Evolutionary conservation across 2,888 invertebrate genomes (phyloP), one percentile per base, ranked within the genome.

Genomic region (Tridacna gigas): DNA sequence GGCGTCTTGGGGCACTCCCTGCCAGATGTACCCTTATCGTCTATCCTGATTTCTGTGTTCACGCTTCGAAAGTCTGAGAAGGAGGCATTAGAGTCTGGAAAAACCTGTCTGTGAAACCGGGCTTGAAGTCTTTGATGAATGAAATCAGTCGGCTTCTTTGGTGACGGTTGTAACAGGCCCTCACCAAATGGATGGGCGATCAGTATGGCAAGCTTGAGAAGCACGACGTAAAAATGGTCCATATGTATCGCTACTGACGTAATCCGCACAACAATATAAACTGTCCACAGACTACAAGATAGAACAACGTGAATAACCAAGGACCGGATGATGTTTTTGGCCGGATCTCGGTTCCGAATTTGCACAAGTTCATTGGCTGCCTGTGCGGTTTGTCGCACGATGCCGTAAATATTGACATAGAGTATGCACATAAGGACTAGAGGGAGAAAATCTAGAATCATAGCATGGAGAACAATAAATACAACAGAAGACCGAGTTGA

Each of bases 121-220:
- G 26, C 66, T 45, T 66, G 63, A 11, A 82, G 56, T 7, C 20
- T 12, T 18, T 22, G 51, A 45, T 77, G 69, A 0, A 77, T n/a
- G 20, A 45, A 15, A 20, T 77, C 77, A 20, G 66, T 18, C 0
- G 77, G 45, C 51, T 74, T 77, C 60, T 74, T 74, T 20, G 69
- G 18, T 13, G 80, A 75, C 2, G 78, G 48, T 18, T 80, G 80
- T 0, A 86, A 47, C 9, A 87, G 48, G 5, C 84, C 87, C 37
- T 87, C 84, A 7, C 82, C 87, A 28, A 84, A 71, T 26, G 87
- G 87, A 28, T 82, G 79, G 13, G 74, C 63, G 2, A 81, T 65
- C 0, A 84, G 63, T 22, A 83, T 79, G 11, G 79, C n/a, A 0
- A 84, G 51, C 61, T 81, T 84, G 77, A 77, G 65, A 47, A 83